A percentile compares a stretch with the other conserved stretches of the same genome.
phyloP scores from a whole-genome alignment of 2,888 invertebrate genomes.

The Cheiracanthium punctorium region DNA sequence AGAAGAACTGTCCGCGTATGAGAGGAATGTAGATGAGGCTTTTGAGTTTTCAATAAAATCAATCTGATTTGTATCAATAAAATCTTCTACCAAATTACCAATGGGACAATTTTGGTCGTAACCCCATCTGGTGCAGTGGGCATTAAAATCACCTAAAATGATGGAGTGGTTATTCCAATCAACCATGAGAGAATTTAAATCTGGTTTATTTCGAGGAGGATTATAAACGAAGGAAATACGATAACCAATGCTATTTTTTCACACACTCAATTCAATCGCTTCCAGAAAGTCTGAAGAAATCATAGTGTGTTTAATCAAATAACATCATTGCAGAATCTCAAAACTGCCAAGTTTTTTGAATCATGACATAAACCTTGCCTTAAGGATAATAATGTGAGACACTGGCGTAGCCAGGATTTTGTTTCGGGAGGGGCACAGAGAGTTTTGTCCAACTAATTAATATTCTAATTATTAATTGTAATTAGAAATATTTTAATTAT shows the following conservation, averaged over 20 bases:
- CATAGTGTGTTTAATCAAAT: background rate
- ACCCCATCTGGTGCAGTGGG: constrained; percentile 14
- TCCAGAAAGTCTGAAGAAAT: background rate
- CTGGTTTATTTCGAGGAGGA: background rate
- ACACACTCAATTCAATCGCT: background rate
- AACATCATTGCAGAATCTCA: no score
- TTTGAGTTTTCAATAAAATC: constrained; percentile 23
- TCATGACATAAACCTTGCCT: no score
- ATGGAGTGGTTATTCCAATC: no score
- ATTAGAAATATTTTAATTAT: no score
- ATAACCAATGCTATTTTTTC: background rate
- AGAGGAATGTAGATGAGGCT: constrained; percentile 2
- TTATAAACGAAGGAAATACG: background rate
- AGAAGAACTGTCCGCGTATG: background rate
- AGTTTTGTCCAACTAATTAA: no score
- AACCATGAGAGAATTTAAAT: background rate
- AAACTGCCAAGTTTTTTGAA: no score
- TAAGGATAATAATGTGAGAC: no score
- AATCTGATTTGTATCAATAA: constrained; percentile 16
- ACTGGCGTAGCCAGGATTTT: no score
- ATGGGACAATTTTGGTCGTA: background rate
- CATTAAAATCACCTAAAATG: background rate
- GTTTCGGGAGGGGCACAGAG: no score
- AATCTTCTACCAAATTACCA: constrained; percentile 23
- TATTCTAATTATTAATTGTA: no score